Conservation (phyloP, 2,888 invertebrate genomes). For the Hylaea fasciaria region DNA sequence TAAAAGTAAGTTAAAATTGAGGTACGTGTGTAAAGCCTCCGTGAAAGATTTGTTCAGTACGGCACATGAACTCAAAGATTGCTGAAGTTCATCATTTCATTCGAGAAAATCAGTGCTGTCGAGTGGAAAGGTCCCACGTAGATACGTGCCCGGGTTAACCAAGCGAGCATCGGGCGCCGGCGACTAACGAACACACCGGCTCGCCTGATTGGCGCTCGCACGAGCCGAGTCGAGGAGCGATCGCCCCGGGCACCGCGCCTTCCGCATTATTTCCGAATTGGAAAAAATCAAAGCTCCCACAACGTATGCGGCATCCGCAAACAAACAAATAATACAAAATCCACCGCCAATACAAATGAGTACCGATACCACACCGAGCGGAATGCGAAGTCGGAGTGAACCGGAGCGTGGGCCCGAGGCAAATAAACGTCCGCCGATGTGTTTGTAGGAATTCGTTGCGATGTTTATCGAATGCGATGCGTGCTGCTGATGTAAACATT, state of each 20-base stretch:
- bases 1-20: not conserved
- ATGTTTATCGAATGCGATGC: constrained; percentile 79
- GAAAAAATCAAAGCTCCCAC: constrained; percentile 82
- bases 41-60: constrained; percentile 57
- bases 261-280: constrained; percentile 81
- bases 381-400: constrained; percentile 75
- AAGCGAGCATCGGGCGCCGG: constrained; percentile 61
- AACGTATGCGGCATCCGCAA: constrained; percentile 79
- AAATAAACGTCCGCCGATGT: constrained; percentile 81
- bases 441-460: constrained; percentile 80
- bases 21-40: constrained; percentile 31
- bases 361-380: constrained; percentile 75
- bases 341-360: constrained; percentile 82
- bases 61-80: constrained; percentile 66
- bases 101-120: constrained; percentile 78
- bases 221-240: constrained; percentile 50
- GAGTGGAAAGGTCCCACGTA: constrained; percentile 80
- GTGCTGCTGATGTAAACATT: constrained; percentile 71
- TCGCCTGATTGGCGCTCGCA: constrained; percentile 75
- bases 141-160: constrained; percentile 77
- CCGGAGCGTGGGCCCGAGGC: constrained; percentile 75
- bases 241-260: constrained; percentile 73
- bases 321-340: constrained; percentile 82
- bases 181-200: constrained; percentile 67
- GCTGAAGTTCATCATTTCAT: constrained; percentile 69